Evolutionary conservation across 2,888 invertebrate genomes (phyloP), one percentile per base, ranked within the genome.

Genomic region (Silvanus unidentatus): DNA sequence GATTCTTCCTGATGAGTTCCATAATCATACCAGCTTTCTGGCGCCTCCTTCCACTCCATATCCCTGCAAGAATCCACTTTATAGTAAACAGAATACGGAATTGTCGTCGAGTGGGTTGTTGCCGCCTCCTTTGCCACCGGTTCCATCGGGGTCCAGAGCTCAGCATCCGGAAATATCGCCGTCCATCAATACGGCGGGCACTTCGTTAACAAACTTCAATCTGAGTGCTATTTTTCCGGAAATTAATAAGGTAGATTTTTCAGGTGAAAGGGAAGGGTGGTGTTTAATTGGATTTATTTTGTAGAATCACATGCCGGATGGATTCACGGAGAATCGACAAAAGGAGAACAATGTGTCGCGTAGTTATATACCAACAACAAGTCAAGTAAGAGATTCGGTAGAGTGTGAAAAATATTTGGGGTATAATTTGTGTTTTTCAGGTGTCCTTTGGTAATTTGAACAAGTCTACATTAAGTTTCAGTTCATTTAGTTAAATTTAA

Each of bases 161-260:
- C 68, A 66, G 44, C 65, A 66, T 54, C 62, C 68, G 1, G 68
- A 70, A 42, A 59, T 66, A 34, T 62, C 69, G 1, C 64, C 68
- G 2, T 57, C 65, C 6, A 59, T 60, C 15, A 64, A 62, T 44
- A 58, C 63, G 14, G 64, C 58, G 9, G 76, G 78, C 29, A 77
- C 75, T 3, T 76, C 77, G 43, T 69, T 83, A 28, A 84, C 88
- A 1, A 89, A 88, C 67, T 89, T 89, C 64, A 88, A 88, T 70
- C 73, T 89, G 34, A 87, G 87, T 60, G 84, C 88, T 1, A 86
- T 89, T 59, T 88, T 88, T 68, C 89, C 89, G 1, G 89, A 89
- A 75, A 88, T 89, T 56, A 87, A 87, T 65, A 63, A 70, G 66
- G 70, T 70, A 53, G 53, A 32, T 32, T 3, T 32, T 32, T 32